phyloP scores from a whole-genome alignment of 2,797 vertebrate genomes.

The Coluber constrictor region DNA sequence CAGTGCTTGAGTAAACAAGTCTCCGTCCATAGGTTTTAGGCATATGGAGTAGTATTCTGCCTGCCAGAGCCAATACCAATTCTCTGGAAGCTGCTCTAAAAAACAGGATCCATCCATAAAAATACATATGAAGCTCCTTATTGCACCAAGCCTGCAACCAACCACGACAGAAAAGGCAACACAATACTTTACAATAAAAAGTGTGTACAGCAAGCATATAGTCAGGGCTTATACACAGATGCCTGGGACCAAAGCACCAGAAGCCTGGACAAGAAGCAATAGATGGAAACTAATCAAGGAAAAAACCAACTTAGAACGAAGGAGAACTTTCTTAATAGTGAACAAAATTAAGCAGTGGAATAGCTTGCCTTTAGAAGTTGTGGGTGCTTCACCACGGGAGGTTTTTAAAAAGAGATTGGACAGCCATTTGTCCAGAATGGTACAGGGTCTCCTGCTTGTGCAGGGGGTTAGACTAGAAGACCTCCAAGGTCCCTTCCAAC shows the following conservation, averaged over 20 bases:
- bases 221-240: neutral
- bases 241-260: neutral
- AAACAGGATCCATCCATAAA: constrained; percentile 6
- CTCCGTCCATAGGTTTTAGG: constrained; percentile 29
- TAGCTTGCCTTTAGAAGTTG: neutral
- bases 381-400: neutral
- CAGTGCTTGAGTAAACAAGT: constrained; percentile 32
- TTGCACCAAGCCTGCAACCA: neutral
- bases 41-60: constrained; percentile 16
- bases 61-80: constrained; percentile 17
- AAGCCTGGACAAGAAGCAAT: neutral
- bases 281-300: neutral
- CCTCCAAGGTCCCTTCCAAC: neutral
- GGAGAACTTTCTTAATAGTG: neutral
- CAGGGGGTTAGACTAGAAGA: neutral
- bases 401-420: neutral
- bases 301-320: neutral
- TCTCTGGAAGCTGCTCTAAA: neutral
- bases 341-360: neutral
- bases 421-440: neutral
- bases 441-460: neutral
- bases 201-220: too few species aligned
- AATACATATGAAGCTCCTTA: neutral
- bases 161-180: neutral
- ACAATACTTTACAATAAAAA: neutral